phyloP scores from a whole-genome alignment of 2,888 invertebrate species.

The Acheta domesticus region DNA sequence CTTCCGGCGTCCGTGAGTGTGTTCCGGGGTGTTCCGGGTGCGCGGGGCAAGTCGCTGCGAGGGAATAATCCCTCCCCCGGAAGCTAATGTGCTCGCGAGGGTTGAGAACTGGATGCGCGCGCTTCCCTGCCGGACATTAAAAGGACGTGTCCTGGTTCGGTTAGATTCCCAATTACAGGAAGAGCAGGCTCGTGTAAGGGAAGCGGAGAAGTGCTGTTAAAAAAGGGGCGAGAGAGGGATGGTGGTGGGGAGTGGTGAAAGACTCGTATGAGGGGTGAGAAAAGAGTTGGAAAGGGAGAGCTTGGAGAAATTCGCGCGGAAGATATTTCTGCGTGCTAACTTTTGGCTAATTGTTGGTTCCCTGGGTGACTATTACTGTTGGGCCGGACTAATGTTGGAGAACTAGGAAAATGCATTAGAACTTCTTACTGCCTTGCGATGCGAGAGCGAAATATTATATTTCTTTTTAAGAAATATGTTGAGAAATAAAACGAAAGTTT shows the following conservation, averaged over 20 bases:
- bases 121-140: not conserved
- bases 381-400: too few species aligned
- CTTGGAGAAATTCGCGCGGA: too few species aligned
- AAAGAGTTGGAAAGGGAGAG: not conserved
- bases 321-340: too few species aligned
- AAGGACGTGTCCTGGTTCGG: not conserved
- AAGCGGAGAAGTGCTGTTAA: not conserved
- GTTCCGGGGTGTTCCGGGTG: not conserved
- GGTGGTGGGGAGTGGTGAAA: too few species aligned
- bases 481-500: too few species aligned
- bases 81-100: not conserved
- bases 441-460: too few species aligned
- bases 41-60: not conserved
- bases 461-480: too few species aligned
- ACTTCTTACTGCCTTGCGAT: too few species aligned
- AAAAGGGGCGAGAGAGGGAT: too few species aligned
- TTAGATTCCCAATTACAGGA: not conserved
- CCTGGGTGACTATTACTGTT: too few species aligned
- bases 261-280: not conserved
- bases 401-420: too few species aligned
- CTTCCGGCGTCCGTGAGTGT: not conserved
- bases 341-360: too few species aligned
- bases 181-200: not conserved
- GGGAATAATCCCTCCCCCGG: not conserved
- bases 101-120: not conserved